A percentile compares a stretch with the other conserved stretches of the same genome.
These are phyloP conservation scores for Xylophagus ater DNA, from an alignment of 2,888 invertebrate species.

Conservation along the genomic window DNA sequence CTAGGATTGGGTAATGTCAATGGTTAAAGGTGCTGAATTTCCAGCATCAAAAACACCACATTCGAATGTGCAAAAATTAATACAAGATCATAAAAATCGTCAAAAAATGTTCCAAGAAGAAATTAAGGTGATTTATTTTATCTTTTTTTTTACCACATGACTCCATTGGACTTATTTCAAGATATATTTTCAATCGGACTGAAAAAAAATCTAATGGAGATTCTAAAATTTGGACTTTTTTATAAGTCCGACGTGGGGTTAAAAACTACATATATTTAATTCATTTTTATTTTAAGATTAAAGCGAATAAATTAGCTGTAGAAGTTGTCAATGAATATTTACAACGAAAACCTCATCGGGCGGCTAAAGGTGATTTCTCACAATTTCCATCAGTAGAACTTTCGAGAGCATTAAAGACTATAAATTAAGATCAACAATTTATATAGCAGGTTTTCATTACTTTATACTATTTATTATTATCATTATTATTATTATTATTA, in stretches of 20 bases:
- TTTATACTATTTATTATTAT: no score
- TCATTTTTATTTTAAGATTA: slow-evolving; percentile 25
- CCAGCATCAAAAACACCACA: slow-evolving; percentile 20
- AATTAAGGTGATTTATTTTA: slow-evolving; percentile 23
- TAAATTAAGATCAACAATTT: no score
- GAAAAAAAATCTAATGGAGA: no score
- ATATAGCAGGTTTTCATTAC: no score
- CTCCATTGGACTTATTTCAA: no score
- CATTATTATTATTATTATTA: no score
- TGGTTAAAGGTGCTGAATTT: slow-evolving; percentile 27
- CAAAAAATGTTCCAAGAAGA: slow-evolving; percentile 27
- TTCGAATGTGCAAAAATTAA: slow-evolving; percentile 21
- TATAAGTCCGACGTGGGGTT: no score
- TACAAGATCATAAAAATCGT: slow-evolving; percentile 24
- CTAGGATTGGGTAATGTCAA: slow-evolving; percentile 34
- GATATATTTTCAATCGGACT: no score
- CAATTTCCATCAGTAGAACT: slow-evolving; percentile 36
- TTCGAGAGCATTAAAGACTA: slow-evolving; percentile 16
- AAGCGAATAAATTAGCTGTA: slow-evolving; percentile 29
- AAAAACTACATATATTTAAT: background rate
- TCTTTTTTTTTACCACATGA: no score
- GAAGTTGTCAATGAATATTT: slow-evolving; percentile 37
- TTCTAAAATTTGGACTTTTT: no score
- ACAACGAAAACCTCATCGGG: slow-evolving; percentile 36
- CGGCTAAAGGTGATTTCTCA: slow-evolving; percentile 32